These are phyloP conservation scores for Pelusios castaneus DNA, from an alignment of 2,113 vertebrate genomes.

Conservation along the genomic window DNA sequence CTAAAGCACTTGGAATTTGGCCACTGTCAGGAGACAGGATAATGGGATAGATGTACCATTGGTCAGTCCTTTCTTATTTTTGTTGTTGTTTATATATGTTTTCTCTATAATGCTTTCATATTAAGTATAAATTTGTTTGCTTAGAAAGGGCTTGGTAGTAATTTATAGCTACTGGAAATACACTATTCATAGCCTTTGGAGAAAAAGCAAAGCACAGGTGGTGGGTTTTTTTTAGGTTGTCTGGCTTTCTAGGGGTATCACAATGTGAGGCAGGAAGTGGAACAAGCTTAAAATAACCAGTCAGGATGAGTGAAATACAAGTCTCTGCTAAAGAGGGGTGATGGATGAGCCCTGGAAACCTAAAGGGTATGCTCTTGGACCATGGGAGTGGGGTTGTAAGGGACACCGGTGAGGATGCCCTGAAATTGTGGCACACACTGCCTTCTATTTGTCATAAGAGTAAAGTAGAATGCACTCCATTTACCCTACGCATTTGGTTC, in stretches of 20 bases:
- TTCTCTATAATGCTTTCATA: neutral
- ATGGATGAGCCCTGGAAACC: neutral
- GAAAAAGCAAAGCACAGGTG: no score
- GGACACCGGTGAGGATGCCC: neutral
- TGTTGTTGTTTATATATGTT: neutral
- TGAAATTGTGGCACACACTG: slow-evolving; percentile 30
- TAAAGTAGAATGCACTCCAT: slow-evolving; percentile 37
- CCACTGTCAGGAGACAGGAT: no score
- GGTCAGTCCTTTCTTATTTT: no score
- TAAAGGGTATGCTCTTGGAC: neutral
- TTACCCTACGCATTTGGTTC: neutral
- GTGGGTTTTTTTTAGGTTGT: no score
- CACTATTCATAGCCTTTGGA: no score
- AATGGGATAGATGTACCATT: no score
- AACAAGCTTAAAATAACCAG: no score
- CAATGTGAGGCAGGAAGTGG: no score
- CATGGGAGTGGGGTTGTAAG: neutral
- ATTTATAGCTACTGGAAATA: neutral
- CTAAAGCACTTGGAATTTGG: no score
- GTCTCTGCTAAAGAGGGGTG: neutral
- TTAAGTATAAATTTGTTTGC: neutral
- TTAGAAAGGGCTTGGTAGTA: neutral
- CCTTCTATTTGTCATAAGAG: slow-evolving; percentile 13
- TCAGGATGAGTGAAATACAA: neutral
- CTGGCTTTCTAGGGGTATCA: no score